A percentile compares a stretch with the other conserved stretches of the same genome.
phyloP scores from a whole-genome alignment of 2,888 invertebrate genomes.

The Erebia aethiops region DNA sequence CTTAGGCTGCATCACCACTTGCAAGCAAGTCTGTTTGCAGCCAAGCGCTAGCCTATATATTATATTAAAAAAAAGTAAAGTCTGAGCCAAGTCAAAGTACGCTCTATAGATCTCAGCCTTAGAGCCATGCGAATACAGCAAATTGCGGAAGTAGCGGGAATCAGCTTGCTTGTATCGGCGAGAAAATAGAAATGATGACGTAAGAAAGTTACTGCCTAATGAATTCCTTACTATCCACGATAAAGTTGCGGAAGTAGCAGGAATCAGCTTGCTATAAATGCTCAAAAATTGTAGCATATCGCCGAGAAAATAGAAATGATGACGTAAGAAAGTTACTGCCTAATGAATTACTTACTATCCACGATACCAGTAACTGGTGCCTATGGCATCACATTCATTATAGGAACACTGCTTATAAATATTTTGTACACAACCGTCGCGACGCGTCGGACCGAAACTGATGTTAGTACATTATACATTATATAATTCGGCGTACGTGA shows the following conservation, averaged over 20 bases:
- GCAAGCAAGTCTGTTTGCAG: too few species aligned
- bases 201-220: neutral
- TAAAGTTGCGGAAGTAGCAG: neutral
- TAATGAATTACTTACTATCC: neutral
- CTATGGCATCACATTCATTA: neutral
- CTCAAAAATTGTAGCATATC: neutral
- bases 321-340: neutral
- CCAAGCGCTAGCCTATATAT: too few species aligned
- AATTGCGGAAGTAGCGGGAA: neutral
- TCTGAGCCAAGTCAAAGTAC: too few species aligned
- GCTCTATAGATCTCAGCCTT: too few species aligned
- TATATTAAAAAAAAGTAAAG: too few species aligned
- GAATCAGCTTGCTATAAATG: neutral
- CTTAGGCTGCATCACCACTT: too few species aligned
- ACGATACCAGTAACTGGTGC: neutral
- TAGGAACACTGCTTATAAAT: conserved; percentile 14
- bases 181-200: neutral
- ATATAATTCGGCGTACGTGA: conserved; percentile 49
- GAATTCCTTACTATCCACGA: neutral
- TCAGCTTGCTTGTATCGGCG: neutral
- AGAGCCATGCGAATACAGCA: neutral
- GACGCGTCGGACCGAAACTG: conserved; percentile 26
- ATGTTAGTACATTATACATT: conserved; percentile 34
- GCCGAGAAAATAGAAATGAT: neutral
- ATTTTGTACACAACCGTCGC: conserved; percentile 21